Evolutionary conservation across 1,140 invertebrate genomes (phyloP), one percentile per base, ranked within the genome.

Genomic region (Heliconius eleuchia): DNA sequence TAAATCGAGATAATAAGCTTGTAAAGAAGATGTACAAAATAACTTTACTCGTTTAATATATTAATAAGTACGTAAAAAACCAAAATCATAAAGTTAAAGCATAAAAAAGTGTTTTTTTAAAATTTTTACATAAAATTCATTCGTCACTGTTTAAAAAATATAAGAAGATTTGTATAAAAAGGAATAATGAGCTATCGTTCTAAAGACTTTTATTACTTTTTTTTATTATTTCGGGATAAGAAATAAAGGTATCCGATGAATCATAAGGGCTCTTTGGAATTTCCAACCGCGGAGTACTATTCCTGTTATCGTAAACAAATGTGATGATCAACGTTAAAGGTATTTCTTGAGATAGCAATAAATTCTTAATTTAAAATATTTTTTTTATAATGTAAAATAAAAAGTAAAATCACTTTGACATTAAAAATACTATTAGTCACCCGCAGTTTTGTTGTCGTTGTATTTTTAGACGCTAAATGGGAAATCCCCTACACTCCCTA

Each of bases 211-310:
- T 66, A 30, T 30, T 27, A 5, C 16, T 13, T 16, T 46, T 46
- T 46, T 46, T 46, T 66, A 66, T n/a, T 30, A 18, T 30, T 57
- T 57, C 1, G 4, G 37, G 74, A 46, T 42, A 70, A 71, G 60
- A 46, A 46, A 76, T 30, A 57, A 75, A 71, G 57, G 42, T 39
- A 73, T 18, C 71, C 73, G 82, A 79, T 85, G 84, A 85, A 73
- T 85, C 82, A 85, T 74, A 66, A 30, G 75, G 73, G 23, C 72
- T 30, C 78, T 74, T 46, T 79, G 82, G 82, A 82, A 85, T 82
- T 81, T 83, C 82, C 71, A 72, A 81, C 78, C 82, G 80, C 82
- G 78, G 74, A 77, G 73, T 66, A 66, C 23, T 30, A 66, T 66
- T 66, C 60, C 60, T 66, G 27, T 66, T 66, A 30, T 27, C 27